Conservation (phyloP, 2,113 vertebrate species). For the Menura novaehollandiae region DNA sequence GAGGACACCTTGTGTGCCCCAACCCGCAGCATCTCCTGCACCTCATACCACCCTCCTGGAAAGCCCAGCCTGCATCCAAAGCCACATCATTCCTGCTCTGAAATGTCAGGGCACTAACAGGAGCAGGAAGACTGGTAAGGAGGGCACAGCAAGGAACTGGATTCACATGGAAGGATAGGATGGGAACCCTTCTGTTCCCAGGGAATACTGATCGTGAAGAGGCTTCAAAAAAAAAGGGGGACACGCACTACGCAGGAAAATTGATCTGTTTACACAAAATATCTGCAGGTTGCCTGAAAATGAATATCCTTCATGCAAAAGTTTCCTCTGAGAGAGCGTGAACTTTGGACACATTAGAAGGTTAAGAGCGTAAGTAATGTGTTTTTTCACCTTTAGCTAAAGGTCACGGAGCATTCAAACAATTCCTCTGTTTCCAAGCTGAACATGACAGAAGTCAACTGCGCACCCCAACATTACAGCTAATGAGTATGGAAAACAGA, state of each 20-base stretch:
- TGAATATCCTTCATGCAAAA: neutral
- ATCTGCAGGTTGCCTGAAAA: constrained; percentile 24
- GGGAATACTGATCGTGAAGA: neutral
- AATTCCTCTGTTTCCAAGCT: neutral
- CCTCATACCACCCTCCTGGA: neutral
- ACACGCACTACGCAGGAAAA: fast-evolving
- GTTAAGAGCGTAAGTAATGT: neutral
- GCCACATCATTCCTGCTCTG: neutral
- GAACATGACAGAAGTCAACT: neutral
- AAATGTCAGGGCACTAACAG: neutral
- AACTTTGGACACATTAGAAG: constrained; percentile 18
- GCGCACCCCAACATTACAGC: neutral
- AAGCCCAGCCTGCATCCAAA: neutral
- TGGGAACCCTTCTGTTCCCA: neutral
- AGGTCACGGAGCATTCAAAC: constrained; percentile 10
- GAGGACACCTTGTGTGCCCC: neutral
- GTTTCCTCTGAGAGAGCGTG: constrained; percentile 4
- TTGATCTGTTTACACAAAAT: constrained; percentile 20
- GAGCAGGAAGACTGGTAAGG: neutral
- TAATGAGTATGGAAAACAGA: neutral
- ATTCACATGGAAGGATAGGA: neutral
- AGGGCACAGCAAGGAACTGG: neutral
- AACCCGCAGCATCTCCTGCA: neutral
- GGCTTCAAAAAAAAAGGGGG: neutral
- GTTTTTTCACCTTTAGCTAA: constrained; percentile 35